Evolutionary conservation across 2,113 vertebrate species (phyloP).

Genomic region (Marmota monax): DNA sequence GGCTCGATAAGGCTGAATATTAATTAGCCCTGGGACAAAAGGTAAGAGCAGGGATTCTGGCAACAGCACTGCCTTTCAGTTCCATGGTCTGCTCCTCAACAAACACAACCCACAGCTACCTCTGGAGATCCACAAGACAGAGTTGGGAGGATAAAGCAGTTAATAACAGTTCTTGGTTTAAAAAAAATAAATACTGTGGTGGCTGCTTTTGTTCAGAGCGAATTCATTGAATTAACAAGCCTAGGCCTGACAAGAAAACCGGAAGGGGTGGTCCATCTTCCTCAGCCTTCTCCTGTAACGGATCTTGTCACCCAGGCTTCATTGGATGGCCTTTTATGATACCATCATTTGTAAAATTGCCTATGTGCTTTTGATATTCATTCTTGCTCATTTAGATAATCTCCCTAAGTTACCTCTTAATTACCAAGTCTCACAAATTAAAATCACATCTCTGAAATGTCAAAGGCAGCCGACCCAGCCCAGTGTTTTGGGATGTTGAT

Average conservation of each 20-base stretch:
- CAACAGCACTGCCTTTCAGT: not conserved
- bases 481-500: not conserved
- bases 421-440: not conserved
- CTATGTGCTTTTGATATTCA: not conserved
- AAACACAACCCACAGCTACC: not conserved
- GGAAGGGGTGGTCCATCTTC: not conserved
- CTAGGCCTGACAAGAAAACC: not conserved
- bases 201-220: not conserved
- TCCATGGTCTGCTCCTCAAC: not conserved
- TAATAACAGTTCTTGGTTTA: not conserved
- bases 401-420: not conserved
- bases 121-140: not conserved
- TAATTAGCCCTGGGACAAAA: not conserved
- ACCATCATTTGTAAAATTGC: not conserved
- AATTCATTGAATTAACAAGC: not conserved
- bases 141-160: not conserved
- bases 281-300: not conserved
- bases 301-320: not conserved
- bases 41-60: not conserved
- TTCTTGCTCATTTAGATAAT: not conserved
- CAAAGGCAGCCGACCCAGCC: not conserved
- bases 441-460: conserved; percentile 39
- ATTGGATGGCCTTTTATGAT: not conserved
- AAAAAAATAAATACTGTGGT: not conserved
- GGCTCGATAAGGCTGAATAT: not conserved